Conservation (phyloP, 2,888 invertebrate species). For the Notodonta ziczac region DNA sequence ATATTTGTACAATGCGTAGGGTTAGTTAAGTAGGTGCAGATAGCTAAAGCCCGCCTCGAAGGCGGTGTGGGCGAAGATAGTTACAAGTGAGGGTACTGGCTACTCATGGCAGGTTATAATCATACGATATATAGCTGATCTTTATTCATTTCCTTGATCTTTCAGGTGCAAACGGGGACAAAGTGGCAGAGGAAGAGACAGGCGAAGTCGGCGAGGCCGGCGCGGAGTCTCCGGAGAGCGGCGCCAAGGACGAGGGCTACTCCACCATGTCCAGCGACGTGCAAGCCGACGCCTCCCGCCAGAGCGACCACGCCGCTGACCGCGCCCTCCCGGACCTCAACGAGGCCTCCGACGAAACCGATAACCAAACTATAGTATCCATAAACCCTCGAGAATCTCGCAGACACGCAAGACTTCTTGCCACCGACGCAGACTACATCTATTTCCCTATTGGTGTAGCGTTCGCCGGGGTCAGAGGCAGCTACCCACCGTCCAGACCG, state of each 20-base stretch:
- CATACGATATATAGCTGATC: too few relatives aligned
- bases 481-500: slow-evolving; percentile 89
- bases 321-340: slow-evolving; percentile 88
- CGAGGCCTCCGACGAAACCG: slow-evolving; percentile 90
- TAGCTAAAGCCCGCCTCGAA: too few relatives aligned
- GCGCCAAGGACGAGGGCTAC: slow-evolving; percentile 92
- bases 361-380: slow-evolving; percentile 83
- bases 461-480: slow-evolving; percentile 87
- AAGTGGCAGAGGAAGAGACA: slow-evolving; percentile 72
- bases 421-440: slow-evolving; percentile 86
- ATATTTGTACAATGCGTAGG: too few relatives aligned
- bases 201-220: slow-evolving; percentile 87
- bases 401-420: slow-evolving; percentile 84
- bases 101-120: too few relatives aligned
- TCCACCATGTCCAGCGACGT: slow-evolving; percentile 94
- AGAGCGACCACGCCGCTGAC: slow-evolving; percentile 83
- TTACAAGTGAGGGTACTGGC: too few relatives aligned
- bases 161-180: slow-evolving; percentile 65
- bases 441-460: slow-evolving; percentile 88
- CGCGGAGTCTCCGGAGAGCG: slow-evolving; percentile 90
- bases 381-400: slow-evolving; percentile 78
- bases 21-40: too few relatives aligned
- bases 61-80: too few relatives aligned
- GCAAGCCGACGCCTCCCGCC: slow-evolving; percentile 88
- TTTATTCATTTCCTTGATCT: slow-evolving; percentile 15